These are phyloP conservation scores for Malurus melanocephalus DNA, from an alignment of 2,113 vertebrate species.

Conservation along the genomic window DNA sequence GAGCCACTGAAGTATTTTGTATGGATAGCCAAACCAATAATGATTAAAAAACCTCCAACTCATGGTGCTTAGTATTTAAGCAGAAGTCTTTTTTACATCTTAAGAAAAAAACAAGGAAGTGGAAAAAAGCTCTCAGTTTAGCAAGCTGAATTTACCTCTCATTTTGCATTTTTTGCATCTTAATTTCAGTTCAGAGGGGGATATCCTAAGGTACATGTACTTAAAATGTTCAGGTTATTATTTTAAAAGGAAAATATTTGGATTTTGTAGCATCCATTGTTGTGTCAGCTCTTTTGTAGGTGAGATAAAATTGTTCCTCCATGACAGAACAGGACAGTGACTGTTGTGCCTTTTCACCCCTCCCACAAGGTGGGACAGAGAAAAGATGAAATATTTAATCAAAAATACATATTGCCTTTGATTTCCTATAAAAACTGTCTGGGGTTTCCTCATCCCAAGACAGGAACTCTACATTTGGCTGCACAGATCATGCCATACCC, in stretches of 20 bases:
- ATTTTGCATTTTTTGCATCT: not conserved
- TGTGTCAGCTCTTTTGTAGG: not conserved
- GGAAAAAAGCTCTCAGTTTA: not conserved
- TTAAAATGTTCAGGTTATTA: not conserved
- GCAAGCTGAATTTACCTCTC: not conserved
- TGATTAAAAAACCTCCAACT: fast-evolving
- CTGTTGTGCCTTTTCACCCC: not conserved
- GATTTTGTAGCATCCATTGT: not conserved
- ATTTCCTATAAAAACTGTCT: not conserved
- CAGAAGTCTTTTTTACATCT: not conserved
- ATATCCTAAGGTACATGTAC: not conserved
- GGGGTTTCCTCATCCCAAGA: not conserved
- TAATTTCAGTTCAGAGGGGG: not conserved
- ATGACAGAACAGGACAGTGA: not conserved
- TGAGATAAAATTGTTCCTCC: not conserved
- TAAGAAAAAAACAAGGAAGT: not conserved
- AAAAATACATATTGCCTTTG: not conserved
- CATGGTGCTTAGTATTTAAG: not conserved
- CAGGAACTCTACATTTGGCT: not conserved
- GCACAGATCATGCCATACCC: fast-evolving
- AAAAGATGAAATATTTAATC: not conserved
- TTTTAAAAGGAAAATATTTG: not conserved
- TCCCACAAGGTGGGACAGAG: not conserved
- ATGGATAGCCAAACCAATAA: not conserved
- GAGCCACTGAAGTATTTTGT: not conserved